Evolutionary conservation across 2,888 invertebrate genomes (phyloP), one percentile per base, ranked within the genome.

Genomic region (Beris morrisii): DNA sequence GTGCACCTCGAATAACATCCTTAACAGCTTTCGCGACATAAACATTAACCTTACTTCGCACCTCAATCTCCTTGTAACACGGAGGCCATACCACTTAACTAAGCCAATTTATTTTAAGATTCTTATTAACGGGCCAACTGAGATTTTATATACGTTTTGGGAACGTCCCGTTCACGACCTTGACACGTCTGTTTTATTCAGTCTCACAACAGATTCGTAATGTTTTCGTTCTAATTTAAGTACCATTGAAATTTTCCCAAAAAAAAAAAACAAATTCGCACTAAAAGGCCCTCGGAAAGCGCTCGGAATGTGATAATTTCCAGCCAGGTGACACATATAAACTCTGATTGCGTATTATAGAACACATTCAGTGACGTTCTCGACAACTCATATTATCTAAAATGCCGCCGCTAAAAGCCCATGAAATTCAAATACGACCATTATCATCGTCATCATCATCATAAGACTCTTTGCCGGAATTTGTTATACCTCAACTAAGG

Each of bases 351-450:
- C 61, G 50, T 22, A 22, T 22, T 22, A 22, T 22, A 22, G 22
- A 22, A 22, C 22, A 22, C 22, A 22, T 22, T 22, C 22, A 22
- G 22, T 22, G 22, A 22, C 22, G 22, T 22, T 2, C 22, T 3
- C 22, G 6, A 48, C 7, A 38, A 32, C 45, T 30, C 38, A 38
- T 9, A 38, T 38, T 65, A 54, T 28, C 55, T 50, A 69, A 38
- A 67, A 64, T 65, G 50, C 64, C 59, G 58, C 55, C 56, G 64
- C 64, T 69, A 69, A 69, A 61, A 67, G 65, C 64, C 61, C 69
- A 69, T 69, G 69, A 69, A 69, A 69, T 66, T 69, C 69, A 69
- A 69, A 69, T 69, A 67, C 58, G 50, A 64, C 64, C 69, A 69
- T 69, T 69, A 67, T 69, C 64, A 65, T 65, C 54, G 57, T 52